Evolutionary conservation across 1,140 invertebrate genomes (phyloP).

Genomic region (Colletes latitarsis): DNA sequence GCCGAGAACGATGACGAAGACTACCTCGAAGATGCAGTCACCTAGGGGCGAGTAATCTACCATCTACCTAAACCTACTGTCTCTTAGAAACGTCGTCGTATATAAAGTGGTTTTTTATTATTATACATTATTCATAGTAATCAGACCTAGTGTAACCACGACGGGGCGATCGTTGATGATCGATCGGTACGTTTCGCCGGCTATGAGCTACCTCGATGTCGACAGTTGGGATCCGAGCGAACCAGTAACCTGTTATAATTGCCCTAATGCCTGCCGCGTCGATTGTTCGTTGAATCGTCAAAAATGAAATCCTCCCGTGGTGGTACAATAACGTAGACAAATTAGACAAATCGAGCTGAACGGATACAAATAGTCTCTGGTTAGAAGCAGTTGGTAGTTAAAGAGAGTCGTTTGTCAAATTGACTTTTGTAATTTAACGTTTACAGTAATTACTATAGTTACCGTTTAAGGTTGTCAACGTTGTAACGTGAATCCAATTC

Average conservation of each 20-base stretch:
- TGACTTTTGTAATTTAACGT: slow-evolving; percentile 74
- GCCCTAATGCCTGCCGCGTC: too few relatives aligned
- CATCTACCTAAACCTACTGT: slow-evolving; percentile 79
- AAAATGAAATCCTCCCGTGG: slow-evolving; percentile 64
- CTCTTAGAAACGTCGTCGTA: slow-evolving; percentile 78
- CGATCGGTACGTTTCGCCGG: background rate
- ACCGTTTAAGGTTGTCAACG: slow-evolving; percentile 45
- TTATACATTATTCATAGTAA: slow-evolving; percentile 71
- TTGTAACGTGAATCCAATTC: background rate
- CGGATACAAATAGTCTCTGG: slow-evolving; percentile 69
- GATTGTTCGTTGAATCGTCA: background rate
- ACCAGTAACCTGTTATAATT: too few relatives aligned
- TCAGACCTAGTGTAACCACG: slow-evolving; percentile 50
- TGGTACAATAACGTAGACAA: slow-evolving; percentile 72
- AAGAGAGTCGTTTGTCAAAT: slow-evolving; percentile 69
- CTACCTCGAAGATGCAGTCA: slow-evolving; percentile 77
- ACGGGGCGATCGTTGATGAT: slow-evolving; percentile 53
- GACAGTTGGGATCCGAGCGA: background rate
- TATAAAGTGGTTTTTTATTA: slow-evolving; percentile 74
- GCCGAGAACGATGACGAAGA: slow-evolving; percentile 76
- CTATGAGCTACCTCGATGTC: background rate
- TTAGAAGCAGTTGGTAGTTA: slow-evolving; percentile 77
- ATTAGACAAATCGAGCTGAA: slow-evolving; percentile 74
- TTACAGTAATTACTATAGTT: slow-evolving; percentile 73
- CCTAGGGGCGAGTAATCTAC: slow-evolving; percentile 81